Evolutionary conservation across 1,140 invertebrate genomes (phyloP).

Genomic region (Rhynchophorus ferrugineus): DNA sequence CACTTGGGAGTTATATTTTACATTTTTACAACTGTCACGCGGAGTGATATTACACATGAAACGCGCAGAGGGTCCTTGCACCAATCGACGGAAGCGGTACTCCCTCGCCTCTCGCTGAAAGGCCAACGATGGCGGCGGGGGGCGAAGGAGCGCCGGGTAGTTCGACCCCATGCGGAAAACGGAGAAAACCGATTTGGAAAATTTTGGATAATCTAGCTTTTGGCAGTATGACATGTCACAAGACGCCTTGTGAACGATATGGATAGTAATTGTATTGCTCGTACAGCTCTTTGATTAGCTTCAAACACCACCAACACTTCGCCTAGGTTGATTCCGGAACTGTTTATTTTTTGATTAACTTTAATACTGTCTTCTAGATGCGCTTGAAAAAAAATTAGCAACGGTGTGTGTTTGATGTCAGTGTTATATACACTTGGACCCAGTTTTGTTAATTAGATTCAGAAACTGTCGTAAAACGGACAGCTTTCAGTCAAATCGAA

Average conservation of each 20-base stretch:
- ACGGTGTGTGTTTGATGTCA: not conserved
- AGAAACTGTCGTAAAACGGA: constrained; percentile 8
- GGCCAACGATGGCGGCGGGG: too few species aligned
- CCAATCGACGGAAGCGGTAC: too few species aligned
- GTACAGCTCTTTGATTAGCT: too few species aligned
- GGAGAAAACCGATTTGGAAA: not conserved
- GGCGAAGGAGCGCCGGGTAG: too few species aligned
- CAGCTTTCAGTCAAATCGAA: constrained; percentile 6
- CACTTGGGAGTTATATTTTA: not conserved
- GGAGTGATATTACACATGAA: not conserved
- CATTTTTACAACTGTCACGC: not conserved
- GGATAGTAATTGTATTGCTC: not conserved
- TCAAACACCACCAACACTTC: too few species aligned
- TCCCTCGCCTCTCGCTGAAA: too few species aligned
- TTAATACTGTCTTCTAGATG: too few species aligned
- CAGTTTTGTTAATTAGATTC: not conserved
- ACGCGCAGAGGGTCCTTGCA: not conserved
- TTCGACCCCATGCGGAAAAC: too few species aligned
- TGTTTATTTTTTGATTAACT: too few species aligned
- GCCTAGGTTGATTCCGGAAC: too few species aligned
- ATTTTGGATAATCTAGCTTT: not conserved
- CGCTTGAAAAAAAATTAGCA: too few species aligned
- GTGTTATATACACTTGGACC: constrained; percentile 2
- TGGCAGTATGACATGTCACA: not conserved
- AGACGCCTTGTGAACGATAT: not conserved